These are phyloP conservation scores for Acropora yongei DNA, from an alignment of 64 coral and sea anemone genomes.

Conservation along the genomic window DNA sequence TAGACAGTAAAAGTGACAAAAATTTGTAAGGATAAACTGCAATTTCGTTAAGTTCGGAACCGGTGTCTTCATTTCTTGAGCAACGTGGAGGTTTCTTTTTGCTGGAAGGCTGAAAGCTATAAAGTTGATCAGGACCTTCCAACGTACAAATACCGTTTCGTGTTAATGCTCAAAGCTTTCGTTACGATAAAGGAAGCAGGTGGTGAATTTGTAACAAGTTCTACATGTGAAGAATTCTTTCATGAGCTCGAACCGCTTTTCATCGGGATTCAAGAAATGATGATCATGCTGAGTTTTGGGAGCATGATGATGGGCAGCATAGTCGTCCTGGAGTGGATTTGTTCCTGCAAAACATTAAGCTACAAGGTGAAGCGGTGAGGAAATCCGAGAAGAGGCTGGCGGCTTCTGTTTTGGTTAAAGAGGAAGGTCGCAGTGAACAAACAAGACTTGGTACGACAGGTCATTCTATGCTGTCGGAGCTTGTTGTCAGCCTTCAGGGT, in stretches of 20 bases:
- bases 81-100: not conserved
- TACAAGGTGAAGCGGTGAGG: not conserved
- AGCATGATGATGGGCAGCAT: not conserved
- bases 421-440: not conserved
- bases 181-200: not conserved
- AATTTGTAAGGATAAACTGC: not conserved
- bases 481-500: not conserved
- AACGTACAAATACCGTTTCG: constrained; percentile 13
- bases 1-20: too few relatives aligned
- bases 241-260: constrained; percentile 18
- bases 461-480: not conserved
- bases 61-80: not conserved
- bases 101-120: not conserved
- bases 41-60: not conserved
- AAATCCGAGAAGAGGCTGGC: not conserved
- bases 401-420: constrained; percentile 2
- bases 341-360: constrained; percentile 17
- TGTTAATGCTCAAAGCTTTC: not conserved
- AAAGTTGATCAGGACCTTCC: not conserved
- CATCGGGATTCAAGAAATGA: not conserved
- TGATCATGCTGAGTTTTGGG: not conserved
- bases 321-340: not conserved
- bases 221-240: not conserved
- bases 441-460: not conserved
- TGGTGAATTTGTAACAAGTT: not conserved